A percentile compares a stretch with the other conserved stretches of the same genome.
Evolutionary conservation across 2,113 vertebrate species (phyloP).

Genomic region (Lagenorhynchus albirostris): DNA sequence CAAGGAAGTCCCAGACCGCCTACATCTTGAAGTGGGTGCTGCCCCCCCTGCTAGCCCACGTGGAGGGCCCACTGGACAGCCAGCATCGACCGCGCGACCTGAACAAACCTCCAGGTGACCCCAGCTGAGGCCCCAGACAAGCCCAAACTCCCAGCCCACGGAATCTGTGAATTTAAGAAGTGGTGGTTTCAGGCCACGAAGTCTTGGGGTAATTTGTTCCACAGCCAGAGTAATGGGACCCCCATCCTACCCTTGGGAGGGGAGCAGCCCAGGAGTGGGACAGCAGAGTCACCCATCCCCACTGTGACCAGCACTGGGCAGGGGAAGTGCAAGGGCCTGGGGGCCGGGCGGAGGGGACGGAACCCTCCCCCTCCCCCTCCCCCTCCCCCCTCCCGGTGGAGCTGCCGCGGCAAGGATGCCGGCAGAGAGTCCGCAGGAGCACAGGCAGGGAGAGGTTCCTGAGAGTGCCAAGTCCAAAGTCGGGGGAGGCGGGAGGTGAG

Average conservation of each 20-base stretch:
- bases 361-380: too few species aligned
- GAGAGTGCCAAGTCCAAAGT: neutral
- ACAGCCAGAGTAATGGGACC: neutral
- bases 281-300: neutral
- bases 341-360: accelerated
- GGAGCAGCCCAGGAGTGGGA: neutral
- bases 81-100: accelerated
- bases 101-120: neutral
- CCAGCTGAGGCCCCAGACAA: neutral
- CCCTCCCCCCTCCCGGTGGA: too few species aligned
- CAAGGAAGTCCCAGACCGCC: neutral
- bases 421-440: accelerated
- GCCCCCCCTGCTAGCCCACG: neutral
- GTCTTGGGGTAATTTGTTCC: neutral
- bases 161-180: neutral
- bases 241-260: too few species aligned
- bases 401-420: neutral
- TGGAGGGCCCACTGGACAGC: accelerated
- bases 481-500: neutral
- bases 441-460: accelerated
- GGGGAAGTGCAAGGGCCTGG: neutral
- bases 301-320: neutral
- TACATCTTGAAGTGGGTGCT: neutral
- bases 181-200: neutral
- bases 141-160: neutral